These are phyloP conservation scores for Chondrosia reniformis DNA, from an alignment of 37 sponge, comb jelly and placozoan species.

Conservation along the genomic window DNA sequence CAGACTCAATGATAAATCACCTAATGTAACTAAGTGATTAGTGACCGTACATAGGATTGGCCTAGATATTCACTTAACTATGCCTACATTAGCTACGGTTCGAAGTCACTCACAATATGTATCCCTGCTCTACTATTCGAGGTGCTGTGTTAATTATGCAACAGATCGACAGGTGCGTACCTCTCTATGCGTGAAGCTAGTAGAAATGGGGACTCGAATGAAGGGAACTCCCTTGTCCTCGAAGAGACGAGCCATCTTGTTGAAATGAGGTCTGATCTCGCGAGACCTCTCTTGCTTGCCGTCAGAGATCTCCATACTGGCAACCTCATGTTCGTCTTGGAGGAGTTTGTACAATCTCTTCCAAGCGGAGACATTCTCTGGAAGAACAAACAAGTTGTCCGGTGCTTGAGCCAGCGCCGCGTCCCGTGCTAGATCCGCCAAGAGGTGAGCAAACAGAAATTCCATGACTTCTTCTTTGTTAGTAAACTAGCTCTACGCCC, in stretches of 20 bases:
- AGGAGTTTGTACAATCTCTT: conserved; percentile 1
- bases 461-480: neutral
- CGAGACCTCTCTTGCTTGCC: neutral
- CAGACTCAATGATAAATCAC: too few species aligned
- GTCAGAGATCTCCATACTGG: conserved; percentile 13
- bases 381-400: conserved; percentile 14
- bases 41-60: too few species aligned
- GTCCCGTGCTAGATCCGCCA: conserved; percentile 2
- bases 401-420: neutral
- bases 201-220: conserved; percentile 4
- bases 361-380: conserved; percentile 1
- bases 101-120: too few species aligned
- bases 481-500: neutral
- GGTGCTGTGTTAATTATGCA: too few species aligned
- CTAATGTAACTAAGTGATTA: too few species aligned
- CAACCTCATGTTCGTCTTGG: conserved; percentile 11
- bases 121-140: too few species aligned
- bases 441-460: neutral
- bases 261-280: conserved; percentile 5
- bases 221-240: conserved; percentile 14
- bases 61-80: too few species aligned
- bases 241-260: neutral
- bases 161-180: neutral
- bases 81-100: too few species aligned
- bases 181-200: neutral